Evolutionary conservation across 2,113 vertebrate genomes (phyloP), one percentile per base, ranked within the genome.

Genomic region (Gavialis gangeticus): DNA sequence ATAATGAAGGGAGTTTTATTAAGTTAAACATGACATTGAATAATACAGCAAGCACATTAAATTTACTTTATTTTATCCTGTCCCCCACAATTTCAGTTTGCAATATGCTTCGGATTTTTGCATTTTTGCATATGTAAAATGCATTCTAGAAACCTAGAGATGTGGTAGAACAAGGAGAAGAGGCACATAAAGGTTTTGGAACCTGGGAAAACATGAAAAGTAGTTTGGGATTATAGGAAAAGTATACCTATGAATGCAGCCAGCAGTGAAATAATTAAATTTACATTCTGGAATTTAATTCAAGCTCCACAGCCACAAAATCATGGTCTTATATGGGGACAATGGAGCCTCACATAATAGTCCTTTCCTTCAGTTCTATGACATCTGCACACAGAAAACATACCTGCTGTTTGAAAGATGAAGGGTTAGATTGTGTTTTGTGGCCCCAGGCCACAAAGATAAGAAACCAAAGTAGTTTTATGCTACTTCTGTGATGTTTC

Each of bases 111-210:
- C 59, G 84, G 24, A 75, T 54, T 66, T 37, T 63, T 10, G 15
- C 27, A 86, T 80, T 93, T 90, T 92, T 58, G 80, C 37, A 84
- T 15, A 12, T 5, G 86, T 62, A 28, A 82, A 54, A 15, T 46
- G 85, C 64, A 79, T 93, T 96, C 91, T 58, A 87, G 63, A 90
- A 59, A 15, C 6, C 84, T 12, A 82, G 62, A 87, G 16, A 21
- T 2, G 0, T 84, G 10, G 46, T 10, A 88, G 67, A 83, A 90
- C 80, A 63, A 30, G 5, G 56, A 22, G 22, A 85, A 56, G 22
- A 13, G 56, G 79, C 34, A 69, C 10, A 90, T 46, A 54, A 62
- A 77, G 67, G 16, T 69, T 91, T 67, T 84, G 54, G 17, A 30
- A 18, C 66, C 67, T 37, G 30, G 10, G 34, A 30, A 82, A 85